Evolutionary conservation across 2,888 invertebrate genomes (phyloP).

Genomic region (Hypomecis punctinalis): DNA sequence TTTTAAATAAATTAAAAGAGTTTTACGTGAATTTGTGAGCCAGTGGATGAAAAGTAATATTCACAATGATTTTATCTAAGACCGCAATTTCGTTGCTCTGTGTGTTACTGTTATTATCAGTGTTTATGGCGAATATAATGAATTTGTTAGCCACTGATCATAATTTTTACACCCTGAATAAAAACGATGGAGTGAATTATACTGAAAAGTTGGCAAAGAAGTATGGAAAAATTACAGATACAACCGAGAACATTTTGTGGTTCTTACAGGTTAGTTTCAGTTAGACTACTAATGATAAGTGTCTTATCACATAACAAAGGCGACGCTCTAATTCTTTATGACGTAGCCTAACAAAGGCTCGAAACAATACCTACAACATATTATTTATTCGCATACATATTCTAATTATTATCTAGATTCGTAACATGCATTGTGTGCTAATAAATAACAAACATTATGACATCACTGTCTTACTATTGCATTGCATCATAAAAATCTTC

Average conservation of each 20-base stretch:
- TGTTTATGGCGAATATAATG: constrained; percentile 88
- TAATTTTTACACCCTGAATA: constrained; percentile 68
- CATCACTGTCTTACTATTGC: background rate
- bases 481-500: no score
- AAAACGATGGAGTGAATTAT: constrained; percentile 64
- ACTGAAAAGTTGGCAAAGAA: constrained; percentile 66
- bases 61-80: constrained; percentile 87
- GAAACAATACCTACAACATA: constrained; percentile 20
- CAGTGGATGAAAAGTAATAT: constrained; percentile 23
- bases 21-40: constrained; percentile 27
- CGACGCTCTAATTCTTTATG: constrained; percentile 32
- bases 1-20: constrained; percentile 27
- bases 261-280: constrained; percentile 88
- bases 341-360: constrained; percentile 43
- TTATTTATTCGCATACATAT: constrained; percentile 8
- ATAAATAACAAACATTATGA: constrained; percentile 3
- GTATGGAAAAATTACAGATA: constrained; percentile 81
- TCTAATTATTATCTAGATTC: constrained; percentile 13
- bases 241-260: constrained; percentile 88
- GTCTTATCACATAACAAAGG: constrained; percentile 12
- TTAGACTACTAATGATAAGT: constrained; percentile 4
- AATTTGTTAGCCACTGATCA: constrained; percentile 87
- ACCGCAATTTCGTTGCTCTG: constrained; percentile 85
- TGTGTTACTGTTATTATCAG: constrained; percentile 87
- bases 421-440: constrained; percentile 10